Base-by-base conservation (phyloP, 1,140 invertebrate genomes). In the Homalodisca vitripennis region DNA sequence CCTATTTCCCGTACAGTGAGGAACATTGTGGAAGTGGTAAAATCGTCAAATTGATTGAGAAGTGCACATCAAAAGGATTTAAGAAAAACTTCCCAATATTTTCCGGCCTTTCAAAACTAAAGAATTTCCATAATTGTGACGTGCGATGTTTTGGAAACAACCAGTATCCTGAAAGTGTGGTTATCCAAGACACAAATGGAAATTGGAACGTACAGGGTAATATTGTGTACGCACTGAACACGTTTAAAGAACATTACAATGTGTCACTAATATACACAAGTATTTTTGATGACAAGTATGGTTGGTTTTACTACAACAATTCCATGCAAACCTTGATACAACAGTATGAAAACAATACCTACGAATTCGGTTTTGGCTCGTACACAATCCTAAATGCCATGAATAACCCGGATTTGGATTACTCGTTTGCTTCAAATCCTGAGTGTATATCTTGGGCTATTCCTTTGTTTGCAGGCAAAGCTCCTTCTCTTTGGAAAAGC, bases 101-200 rank as follows among this genome's bases (percentile, higher is more conserved):
- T 51, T 51, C 48, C 22, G 48, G 48, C 3, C 3, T 22, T n/a
- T 20, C 17, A 3, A 51, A 51, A n/a, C 48, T 51, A 20, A 3
- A 10, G 48, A 51, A 51, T 22, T 51, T 51, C 48, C 22, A 51
- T 22, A 22, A 22, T n/a, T 51, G 48, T 22, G n/a, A 51, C 3
- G n/a, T 51, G n/a, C 22, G 3, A 22, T 51, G 48, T 51, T 51
- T 51, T 20, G 48, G 48, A 3, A 51, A 51, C 48, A 51, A 51
- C n/a, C 48, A 10, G 3, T 51, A 51, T n/a, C 48, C 48, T 14
- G 3, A 51, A 14, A 51, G 48, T 51, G n/a, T 51, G 3, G 2
- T 51, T 22, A 51, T 3, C 48, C 17, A 22, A 22, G 48, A 22
- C 3, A 3, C 48, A 14, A n/a, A 51, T 22, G 48, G 48, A 6